phyloP scores from a whole-genome alignment of 1,140 invertebrate species.

The Trachymyrmex cornetzi region DNA sequence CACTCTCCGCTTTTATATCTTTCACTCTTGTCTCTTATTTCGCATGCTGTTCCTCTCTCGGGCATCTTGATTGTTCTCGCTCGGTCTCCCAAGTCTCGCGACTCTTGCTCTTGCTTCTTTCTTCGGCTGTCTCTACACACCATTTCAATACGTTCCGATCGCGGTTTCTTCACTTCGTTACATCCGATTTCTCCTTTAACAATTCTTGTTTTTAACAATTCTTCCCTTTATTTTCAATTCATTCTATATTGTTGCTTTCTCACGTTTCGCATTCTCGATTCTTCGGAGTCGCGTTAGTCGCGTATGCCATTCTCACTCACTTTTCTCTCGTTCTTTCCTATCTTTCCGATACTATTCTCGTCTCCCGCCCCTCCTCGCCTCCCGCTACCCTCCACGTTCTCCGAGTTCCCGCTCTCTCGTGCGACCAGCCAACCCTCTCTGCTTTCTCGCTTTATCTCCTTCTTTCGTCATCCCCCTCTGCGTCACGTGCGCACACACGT shows the following conservation, averaged over 20 bases:
- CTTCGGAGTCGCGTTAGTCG: not conserved
- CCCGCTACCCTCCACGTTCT: conserved; percentile 53
- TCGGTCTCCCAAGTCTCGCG: conserved; percentile 50
- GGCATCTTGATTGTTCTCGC: conserved; percentile 52
- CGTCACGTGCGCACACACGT: conserved; percentile 45
- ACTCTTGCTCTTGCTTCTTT: conserved; percentile 34
- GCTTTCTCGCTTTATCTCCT: conserved; percentile 58
- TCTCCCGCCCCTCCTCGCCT: conserved; percentile 68
- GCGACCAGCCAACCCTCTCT: conserved; percentile 53
- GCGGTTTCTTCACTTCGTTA: conserved; percentile 11
- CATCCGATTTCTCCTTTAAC: not conserved
- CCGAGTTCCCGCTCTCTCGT: conserved; percentile 53
- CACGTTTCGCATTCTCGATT: conserved; percentile 2
- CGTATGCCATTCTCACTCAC: not conserved
- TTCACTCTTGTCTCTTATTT: conserved; percentile 52
- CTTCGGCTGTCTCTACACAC: conserved; percentile 44
- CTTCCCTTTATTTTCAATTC: conserved; percentile 6
- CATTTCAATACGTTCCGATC: conserved; percentile 58
- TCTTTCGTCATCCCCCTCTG: conserved; percentile 44
- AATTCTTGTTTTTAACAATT: not conserved
- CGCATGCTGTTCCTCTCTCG: conserved; percentile 65
- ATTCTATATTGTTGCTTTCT: conserved; percentile 21
- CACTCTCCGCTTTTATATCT: conserved; percentile 50
- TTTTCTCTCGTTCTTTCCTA: conserved; percentile 24
- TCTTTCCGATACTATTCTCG: conserved; percentile 47